Evolutionary conservation across 2,888 invertebrate species (phyloP), one percentile per base, ranked within the genome.

Genomic region (Mythimna albipuncta): DNA sequence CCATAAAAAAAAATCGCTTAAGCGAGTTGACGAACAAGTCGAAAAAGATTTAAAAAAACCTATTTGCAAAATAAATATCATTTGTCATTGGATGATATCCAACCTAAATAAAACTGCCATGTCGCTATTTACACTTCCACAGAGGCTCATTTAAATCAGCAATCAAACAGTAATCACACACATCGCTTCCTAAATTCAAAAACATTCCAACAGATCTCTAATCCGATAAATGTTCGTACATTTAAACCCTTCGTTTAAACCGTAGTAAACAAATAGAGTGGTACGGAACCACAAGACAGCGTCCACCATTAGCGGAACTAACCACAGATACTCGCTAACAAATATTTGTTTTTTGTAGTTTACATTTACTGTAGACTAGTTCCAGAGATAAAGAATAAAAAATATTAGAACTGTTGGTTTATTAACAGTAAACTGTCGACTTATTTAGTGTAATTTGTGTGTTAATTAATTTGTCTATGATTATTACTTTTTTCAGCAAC

Each of bases 281-380:
- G 52, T 57, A 65, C 38, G 1, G 64, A 21, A 54, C 70, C 65
- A 71, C 83, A 58, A 79, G 81, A 70, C 67, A 66, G 59, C 32
- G 72, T 67, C 66, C 66, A 64, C 84, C 70, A 81, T 84, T 75
- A 84, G 72, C 47, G 41, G 32, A 64, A 72, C 64, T 55, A 64
- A 73, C 75, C 69, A 44, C 67, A 73, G 59, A 81, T 69, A 26
- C 61, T 44, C 64, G 57, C 44, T 57, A 55, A 58, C 67, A 67
- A 76, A 78, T 74, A 71, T 82, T 83, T 70, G 80, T 72, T 77
- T 77, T 77, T 47, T 85, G 73, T 70, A 74, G 79, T 70, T 70
- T 66, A 64, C 50, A 57, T 79, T 79, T 67, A 64, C 78, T 77
- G 50, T 64, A 10, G 50, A 58, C 69, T 21, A 63, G 68, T 64